These are phyloP conservation scores for Propithecus coquereli DNA, from an alignment of 2,113 vertebrate genomes.

Conservation along the genomic window DNA sequence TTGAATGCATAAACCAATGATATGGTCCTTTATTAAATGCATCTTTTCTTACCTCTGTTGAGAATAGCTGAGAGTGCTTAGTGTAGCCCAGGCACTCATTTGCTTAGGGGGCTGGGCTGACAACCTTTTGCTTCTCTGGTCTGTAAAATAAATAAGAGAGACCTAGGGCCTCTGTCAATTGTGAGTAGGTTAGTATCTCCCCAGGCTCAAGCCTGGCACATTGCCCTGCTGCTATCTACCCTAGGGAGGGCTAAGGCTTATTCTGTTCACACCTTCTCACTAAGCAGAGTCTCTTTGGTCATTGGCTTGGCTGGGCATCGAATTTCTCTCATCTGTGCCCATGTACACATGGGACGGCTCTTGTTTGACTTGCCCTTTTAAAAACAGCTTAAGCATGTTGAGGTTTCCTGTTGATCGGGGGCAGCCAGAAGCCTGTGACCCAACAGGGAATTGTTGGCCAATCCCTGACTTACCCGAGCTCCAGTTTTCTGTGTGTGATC, in stretches of 20 bases:
- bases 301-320: slow-evolving; percentile 17
- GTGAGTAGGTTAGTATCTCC: not conserved
- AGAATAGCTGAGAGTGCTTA: slow-evolving; percentile 2
- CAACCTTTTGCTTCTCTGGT: not conserved
- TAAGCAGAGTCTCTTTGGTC: slow-evolving; percentile 18
- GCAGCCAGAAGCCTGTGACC: slow-evolving; percentile 72
- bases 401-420: slow-evolving; percentile 72
- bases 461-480: slow-evolving; percentile 58
- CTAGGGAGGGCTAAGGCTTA: not conserved
- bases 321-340: slow-evolving; percentile 54
- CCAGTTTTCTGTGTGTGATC: slow-evolving; percentile 61
- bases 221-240: not conserved
- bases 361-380: slow-evolving; percentile 67
- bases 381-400: slow-evolving; percentile 70
- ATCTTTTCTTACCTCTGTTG: not conserved
- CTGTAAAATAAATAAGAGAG: not conserved
- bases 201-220: not conserved
- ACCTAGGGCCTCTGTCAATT: not conserved
- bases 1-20: not conserved
- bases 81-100: not conserved
- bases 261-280: not conserved
- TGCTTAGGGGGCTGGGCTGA: not conserved
- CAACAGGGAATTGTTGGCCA: slow-evolving; percentile 66
- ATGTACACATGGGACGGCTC: slow-evolving; percentile 23
- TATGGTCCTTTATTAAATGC: not conserved